A percentile compares a stretch with the other conserved stretches of the same genome.
These are phyloP conservation scores for Hymenopus coronatus DNA, from an alignment of 2,888 invertebrate species.

Conservation along the genomic window DNA sequence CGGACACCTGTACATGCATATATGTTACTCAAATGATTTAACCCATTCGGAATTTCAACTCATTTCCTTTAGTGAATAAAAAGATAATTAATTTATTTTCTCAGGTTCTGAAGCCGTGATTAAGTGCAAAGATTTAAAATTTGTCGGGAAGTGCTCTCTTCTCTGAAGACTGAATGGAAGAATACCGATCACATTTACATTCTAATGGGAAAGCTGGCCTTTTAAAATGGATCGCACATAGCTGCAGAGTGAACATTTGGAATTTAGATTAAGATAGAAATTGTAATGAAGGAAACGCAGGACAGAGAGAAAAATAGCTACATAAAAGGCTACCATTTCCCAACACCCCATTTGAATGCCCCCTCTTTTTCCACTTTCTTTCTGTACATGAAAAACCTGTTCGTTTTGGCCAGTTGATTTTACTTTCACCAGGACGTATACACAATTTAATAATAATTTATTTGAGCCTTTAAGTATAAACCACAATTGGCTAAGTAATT, in stretches of 20 bases:
- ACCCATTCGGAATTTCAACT: too few relatives aligned
- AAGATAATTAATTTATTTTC: too few relatives aligned
- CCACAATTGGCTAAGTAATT: too few relatives aligned
- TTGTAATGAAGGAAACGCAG: not conserved
- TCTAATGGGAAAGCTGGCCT: not conserved
- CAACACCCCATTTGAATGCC: not conserved
- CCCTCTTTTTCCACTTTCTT: not conserved
- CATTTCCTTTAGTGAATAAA: too few relatives aligned
- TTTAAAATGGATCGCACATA: not conserved
- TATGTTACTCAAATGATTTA: too few relatives aligned
- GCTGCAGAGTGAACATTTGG: not conserved
- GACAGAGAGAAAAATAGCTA: not conserved
- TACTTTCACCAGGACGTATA: too few relatives aligned
- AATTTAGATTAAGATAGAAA: conserved; percentile 15
- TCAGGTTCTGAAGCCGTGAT: not conserved
- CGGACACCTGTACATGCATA: too few relatives aligned
- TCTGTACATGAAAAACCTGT: not conserved
- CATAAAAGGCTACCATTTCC: not conserved
- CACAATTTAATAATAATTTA: too few relatives aligned
- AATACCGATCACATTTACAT: not conserved
- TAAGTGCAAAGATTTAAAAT: not conserved
- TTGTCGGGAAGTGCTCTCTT: not conserved
- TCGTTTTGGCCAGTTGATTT: not conserved
- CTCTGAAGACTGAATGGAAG: not conserved
- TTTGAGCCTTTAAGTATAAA: too few relatives aligned